These are phyloP conservation scores for Sebastolobus altivelis DNA, from an alignment of 2,797 vertebrate species.

Conservation along the genomic window DNA sequence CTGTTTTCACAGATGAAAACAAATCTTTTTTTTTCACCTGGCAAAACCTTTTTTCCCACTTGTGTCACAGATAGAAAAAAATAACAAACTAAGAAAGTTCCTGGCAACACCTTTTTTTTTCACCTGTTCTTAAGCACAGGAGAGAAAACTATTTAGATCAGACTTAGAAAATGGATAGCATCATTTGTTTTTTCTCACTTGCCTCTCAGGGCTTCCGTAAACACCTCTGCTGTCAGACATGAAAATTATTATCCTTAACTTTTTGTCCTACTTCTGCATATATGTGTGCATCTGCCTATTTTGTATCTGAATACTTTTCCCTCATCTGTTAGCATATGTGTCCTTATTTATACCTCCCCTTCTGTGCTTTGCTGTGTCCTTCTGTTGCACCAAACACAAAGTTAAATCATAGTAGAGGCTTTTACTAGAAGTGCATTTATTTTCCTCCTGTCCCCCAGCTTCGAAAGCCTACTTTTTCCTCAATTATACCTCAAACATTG, in stretches of 20 bases:
- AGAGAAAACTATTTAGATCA: background rate
- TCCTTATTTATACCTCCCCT: background rate
- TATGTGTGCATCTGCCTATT: background rate
- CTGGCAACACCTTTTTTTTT: background rate
- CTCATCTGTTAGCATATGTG: background rate
- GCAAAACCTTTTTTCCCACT: too few relatives aligned
- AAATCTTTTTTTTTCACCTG: background rate
- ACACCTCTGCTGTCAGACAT: constrained; percentile 2
- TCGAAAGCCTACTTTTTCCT: constrained; percentile 35
- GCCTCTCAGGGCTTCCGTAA: background rate
- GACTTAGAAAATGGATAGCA: background rate
- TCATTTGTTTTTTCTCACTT: background rate
- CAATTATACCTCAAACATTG: constrained; percentile 50
- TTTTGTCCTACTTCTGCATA: background rate
- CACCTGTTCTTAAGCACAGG: background rate
- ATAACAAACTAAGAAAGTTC: background rate
- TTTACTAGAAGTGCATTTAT: constrained; percentile 55
- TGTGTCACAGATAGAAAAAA: too few relatives aligned
- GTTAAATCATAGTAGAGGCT: constrained; percentile 36
- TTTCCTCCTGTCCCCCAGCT: constrained; percentile 48
- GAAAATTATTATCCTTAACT: background rate
- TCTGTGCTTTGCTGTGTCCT: constrained; percentile 3
- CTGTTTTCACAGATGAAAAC: background rate
- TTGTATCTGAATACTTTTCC: background rate
- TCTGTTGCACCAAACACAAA: constrained; percentile 20